These are phyloP conservation scores for Spinibarbus caldwelli DNA, from an alignment of 2,797 vertebrate species.

Conservation along the genomic window DNA sequence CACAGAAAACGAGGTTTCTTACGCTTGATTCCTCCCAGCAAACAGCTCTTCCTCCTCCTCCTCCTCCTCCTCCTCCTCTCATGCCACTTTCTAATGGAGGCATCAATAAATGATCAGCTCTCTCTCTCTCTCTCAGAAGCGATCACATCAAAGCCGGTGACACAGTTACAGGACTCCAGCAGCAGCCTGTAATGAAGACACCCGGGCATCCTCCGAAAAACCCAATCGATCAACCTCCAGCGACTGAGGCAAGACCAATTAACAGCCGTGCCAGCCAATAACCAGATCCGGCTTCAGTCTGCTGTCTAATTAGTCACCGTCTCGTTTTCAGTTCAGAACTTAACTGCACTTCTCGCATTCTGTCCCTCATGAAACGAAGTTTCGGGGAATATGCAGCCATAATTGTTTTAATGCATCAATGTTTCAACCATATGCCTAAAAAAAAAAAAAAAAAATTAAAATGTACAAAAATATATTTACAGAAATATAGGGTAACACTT, in stretches of 20 bases:
- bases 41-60: conserved; percentile 30
- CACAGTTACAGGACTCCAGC: conserved; percentile 71
- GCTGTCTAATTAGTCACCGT: neutral
- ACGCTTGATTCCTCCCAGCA: neutral
- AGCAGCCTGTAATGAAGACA: conserved; percentile 62
- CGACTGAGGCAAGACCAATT: conserved; percentile 71
- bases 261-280: conserved; percentile 52
- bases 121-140: conserved; percentile 77
- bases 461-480: neutral
- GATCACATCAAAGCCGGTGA: conserved; percentile 83
- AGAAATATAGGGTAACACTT: neutral
- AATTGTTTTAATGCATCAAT: neutral
- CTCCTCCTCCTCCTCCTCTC: neutral
- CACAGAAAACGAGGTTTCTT: conserved; percentile 27
- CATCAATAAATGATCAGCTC: conserved; percentile 87
- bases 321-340: neutral
- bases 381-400: neutral
- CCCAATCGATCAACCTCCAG: conserved; percentile 71
- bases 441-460: too few relatives aligned
- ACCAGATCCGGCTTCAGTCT: neutral
- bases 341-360: neutral
- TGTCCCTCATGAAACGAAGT: neutral
- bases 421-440: neutral
- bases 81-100: conserved; percentile 78
- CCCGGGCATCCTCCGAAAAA: conserved; percentile 70